Base-by-base conservation (phyloP, 1,140 invertebrate genomes). In the Physella acuta region DNA sequence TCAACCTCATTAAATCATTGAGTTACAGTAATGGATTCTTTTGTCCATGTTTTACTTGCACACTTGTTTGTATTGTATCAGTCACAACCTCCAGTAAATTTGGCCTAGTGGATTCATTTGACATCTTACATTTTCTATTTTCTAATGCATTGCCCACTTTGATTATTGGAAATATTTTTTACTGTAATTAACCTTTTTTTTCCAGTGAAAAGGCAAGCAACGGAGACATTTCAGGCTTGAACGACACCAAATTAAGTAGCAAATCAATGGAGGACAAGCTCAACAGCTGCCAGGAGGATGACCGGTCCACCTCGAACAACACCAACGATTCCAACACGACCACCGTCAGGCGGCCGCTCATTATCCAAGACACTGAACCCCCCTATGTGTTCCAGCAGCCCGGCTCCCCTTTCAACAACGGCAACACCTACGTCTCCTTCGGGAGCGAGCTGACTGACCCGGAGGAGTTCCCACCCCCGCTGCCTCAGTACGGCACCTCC, bases 371-470 rank as follows among this genome's bases (percentile, higher is more conserved):
- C 5, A 26, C 52, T 3, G 71, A 71, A 53, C 70, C 70, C 28
- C 24, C 63, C 16, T 72, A 70, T 64, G 70, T 72, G 49, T 33
- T 70, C 52, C 65, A 75, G 51, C 66, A 71, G 39, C 63, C 70
- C 24, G 61, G 59, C 30, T 72, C 74, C 11, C 58, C 64, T 28
- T 58, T 71, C 49, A 55, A 28, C 51, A 75, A 73, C 33, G 74
- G 71, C 1, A 77, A 79, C 71, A 79, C 78, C 8, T 79, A 79
- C 64, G 72, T 79, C 3, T 79, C 78, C 39, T 79, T 79, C 67
- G 75, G 75, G 52, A 72, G 72, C 39, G 78, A 78, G 49, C 63
- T 72, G 34, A 72, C 73, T 2, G 75, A 78, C 44, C 75, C 72
- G 1, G 75, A 72, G 14, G 75, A 75, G 20, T 39, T 59, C 3